These are phyloP conservation scores for Napeogenes inachia DNA, from an alignment of 2,888 invertebrate genomes.

Conservation along the genomic window DNA sequence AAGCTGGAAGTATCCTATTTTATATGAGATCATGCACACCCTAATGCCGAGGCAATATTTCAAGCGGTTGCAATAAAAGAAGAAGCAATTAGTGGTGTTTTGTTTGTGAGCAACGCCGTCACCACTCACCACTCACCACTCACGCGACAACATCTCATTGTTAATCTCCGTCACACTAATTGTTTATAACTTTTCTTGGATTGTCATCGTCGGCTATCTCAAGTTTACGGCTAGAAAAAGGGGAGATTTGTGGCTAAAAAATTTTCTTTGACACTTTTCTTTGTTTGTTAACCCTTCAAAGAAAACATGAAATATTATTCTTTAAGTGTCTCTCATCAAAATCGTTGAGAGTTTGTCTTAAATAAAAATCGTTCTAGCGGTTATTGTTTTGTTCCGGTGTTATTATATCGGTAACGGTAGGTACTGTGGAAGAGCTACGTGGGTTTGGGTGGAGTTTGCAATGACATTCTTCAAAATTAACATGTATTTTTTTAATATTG, in stretches of 20 bases:
- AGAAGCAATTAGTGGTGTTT: constrained; percentile 43
- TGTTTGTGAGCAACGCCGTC: constrained; percentile 34
- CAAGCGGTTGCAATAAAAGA: constrained; percentile 39
- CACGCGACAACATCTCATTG: constrained; percentile 39
- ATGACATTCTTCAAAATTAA: no score
- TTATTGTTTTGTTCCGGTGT: not conserved
- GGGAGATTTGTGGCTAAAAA: constrained; percentile 20
- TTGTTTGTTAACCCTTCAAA: constrained; percentile 22
- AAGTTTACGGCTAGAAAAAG: constrained; percentile 26
- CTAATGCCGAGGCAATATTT: constrained; percentile 34
- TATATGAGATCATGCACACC: constrained; percentile 1
- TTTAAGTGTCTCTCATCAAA: constrained; percentile 7
- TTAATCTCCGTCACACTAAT: constrained; percentile 37
- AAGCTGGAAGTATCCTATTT: not conserved
- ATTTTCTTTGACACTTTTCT: constrained; percentile 23
- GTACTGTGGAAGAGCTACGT: no score
- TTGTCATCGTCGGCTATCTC: constrained; percentile 31
- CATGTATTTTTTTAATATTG: no score
- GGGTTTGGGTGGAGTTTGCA: no score
- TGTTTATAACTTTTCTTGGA: constrained; percentile 38
- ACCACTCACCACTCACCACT: constrained; percentile 22
- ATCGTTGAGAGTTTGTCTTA: constrained; percentile 1
- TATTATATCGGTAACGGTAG: not conserved
- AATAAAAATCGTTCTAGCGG: not conserved
- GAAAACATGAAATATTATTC: constrained; percentile 19